Evolutionary conservation across 2,113 vertebrate species (phyloP).

Genomic region (Chaetodon auriga): DNA sequence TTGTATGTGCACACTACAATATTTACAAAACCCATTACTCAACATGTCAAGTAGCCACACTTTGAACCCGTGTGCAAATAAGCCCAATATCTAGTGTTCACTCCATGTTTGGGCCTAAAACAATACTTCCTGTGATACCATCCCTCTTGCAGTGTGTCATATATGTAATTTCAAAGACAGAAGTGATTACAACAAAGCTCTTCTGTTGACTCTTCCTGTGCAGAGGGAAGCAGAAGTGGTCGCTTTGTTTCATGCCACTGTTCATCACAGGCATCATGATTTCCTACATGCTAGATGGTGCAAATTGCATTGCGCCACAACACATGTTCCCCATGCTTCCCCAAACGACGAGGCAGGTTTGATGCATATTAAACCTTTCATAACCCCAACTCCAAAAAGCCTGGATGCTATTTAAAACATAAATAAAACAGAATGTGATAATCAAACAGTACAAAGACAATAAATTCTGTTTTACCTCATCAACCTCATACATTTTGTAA

Average conservation of each 20-base stretch:
- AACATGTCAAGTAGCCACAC: slow-evolving; percentile 3
- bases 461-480: too few relatives aligned
- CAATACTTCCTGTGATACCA: background rate
- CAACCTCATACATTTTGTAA: too few relatives aligned
- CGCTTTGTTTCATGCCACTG: slow-evolving; percentile 55
- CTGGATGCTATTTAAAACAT: too few relatives aligned
- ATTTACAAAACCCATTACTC: background rate
- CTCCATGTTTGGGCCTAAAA: background rate
- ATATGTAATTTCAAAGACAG: slow-evolving; percentile 63
- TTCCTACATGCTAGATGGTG: slow-evolving; percentile 69
- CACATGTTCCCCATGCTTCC: slow-evolving; percentile 51
- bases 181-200: slow-evolving; percentile 70
- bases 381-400: too few relatives aligned
- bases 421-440: too few relatives aligned
- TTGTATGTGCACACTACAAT: background rate
- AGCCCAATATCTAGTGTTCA: background rate
- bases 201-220: slow-evolving; percentile 59
- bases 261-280: slow-evolving; percentile 59
- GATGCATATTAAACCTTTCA: background rate
- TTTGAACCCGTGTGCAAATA: slow-evolving; percentile 1
- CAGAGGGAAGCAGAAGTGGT: slow-evolving; percentile 77
- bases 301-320: slow-evolving; percentile 66
- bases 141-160: slow-evolving; percentile 4
- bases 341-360: slow-evolving; percentile 18
- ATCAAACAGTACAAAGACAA: too few relatives aligned